Conservation (phyloP, 2,797 vertebrate genomes). For the Cephalopachus bancanus region DNA sequence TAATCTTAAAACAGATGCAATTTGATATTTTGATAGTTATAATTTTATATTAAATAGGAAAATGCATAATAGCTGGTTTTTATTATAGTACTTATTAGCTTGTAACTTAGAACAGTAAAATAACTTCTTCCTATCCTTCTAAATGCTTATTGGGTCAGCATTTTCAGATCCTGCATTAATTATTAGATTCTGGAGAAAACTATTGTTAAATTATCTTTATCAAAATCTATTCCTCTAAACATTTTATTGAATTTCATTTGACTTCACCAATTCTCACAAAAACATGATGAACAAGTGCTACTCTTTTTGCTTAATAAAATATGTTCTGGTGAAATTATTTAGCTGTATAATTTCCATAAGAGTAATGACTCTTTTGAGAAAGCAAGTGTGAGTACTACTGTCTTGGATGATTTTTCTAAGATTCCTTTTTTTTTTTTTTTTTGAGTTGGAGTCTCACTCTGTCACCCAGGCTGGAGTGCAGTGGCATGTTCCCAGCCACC, state of each 20-base stretch:
- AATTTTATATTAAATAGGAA: conserved; percentile 49
- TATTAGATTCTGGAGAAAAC: conserved; percentile 45
- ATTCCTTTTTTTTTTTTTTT: neutral
- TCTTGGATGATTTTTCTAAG: neutral
- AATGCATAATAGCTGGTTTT: neutral
- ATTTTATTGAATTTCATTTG: conserved; percentile 20
- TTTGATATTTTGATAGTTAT: conserved; percentile 23
- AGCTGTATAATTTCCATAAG: neutral
- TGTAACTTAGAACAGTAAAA: conserved; percentile 42
- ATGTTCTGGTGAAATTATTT: neutral
- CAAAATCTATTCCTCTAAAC: conserved; percentile 23
- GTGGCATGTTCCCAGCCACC: too few species aligned
- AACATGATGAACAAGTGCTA: conserved; percentile 25
- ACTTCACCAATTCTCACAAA: conserved; percentile 45
- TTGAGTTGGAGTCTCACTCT: too few species aligned
- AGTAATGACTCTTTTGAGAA: neutral
- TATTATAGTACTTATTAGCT: conserved; percentile 16
- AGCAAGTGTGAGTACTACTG: neutral
- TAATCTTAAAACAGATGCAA: conserved; percentile 3
- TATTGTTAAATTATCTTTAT: neutral
- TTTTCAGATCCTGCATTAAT: conserved; percentile 5
- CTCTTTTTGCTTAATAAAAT: neutral
- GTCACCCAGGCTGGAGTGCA: too few species aligned
- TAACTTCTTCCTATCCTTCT: neutral
- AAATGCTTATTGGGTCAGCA: conserved; percentile 51